phyloP scores from a whole-genome alignment of 2,113 vertebrate genomes.

The Cervus canadensis region DNA sequence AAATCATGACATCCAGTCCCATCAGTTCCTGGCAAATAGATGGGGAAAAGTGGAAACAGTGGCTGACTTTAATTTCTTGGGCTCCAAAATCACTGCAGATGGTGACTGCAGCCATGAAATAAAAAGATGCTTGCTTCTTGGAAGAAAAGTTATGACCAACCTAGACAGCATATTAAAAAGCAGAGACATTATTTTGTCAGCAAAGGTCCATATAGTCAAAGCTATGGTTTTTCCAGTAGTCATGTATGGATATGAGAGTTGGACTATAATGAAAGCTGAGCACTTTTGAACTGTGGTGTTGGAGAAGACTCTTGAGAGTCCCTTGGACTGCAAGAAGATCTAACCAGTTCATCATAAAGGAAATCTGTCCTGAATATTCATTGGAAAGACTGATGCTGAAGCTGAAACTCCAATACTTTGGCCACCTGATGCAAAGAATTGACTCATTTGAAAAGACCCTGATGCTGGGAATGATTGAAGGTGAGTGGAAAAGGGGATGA shows the following conservation, averaged over 20 bases:
- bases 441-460: neutral
- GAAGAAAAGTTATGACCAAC: neutral
- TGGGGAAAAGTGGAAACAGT: neutral
- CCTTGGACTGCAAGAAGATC: neutral
- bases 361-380: neutral
- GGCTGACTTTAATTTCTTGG: neutral
- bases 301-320: neutral
- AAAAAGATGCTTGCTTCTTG: neutral
- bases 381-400: neutral
- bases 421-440: neutral
- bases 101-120: neutral
- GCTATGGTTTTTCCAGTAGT: neutral
- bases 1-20: neutral
- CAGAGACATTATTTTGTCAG: neutral
- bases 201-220: neutral
- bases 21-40: neutral
- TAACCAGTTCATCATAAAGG: neutral
- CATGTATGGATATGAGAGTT: neutral
- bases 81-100: neutral
- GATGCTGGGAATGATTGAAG: neutral
- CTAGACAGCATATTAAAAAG: neutral
- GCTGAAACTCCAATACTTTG: neutral
- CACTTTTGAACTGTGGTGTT: neutral
- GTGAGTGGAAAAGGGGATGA: neutral
- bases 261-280: neutral